phyloP scores from a whole-genome alignment of 1,140 invertebrate genomes.

The Xylocopa sonorina region DNA sequence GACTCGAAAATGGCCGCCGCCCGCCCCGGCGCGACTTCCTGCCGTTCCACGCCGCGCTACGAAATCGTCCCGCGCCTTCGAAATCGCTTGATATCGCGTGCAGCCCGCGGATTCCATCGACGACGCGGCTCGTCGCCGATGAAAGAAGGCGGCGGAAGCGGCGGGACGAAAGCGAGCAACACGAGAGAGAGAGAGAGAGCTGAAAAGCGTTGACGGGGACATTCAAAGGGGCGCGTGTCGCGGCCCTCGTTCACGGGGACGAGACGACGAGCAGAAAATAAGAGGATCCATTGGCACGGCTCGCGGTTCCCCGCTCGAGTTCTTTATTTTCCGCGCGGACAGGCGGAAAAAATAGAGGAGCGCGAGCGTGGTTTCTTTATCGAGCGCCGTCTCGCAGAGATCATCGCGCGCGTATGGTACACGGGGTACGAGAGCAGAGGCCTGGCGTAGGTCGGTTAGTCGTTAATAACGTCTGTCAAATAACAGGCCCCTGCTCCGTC shows the following conservation, averaged over 20 bases:
- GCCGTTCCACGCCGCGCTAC: too few relatives aligned
- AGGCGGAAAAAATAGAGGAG: background rate
- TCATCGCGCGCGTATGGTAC: conserved; percentile 27
- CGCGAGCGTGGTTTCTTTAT: conserved; percentile 10
- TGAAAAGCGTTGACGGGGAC: conserved; percentile 50
- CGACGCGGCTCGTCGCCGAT: conserved; percentile 9
- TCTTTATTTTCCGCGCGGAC: conserved; percentile 27
- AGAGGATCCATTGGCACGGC: conserved; percentile 47
- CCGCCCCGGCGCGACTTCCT: too few relatives aligned
- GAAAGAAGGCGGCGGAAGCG: conserved; percentile 39
- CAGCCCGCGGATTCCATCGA: conserved; percentile 13
- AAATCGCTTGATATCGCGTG: conserved; percentile 1
- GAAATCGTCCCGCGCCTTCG: too few relatives aligned
- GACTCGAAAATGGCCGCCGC: conserved; percentile 1
- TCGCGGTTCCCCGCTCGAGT: conserved; percentile 8
- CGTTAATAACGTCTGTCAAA: conserved; percentile 47
- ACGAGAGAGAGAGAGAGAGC: conserved; percentile 11
- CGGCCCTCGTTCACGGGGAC: background rate
- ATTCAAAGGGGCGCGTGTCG: conserved; percentile 47
- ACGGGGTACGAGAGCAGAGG: too few relatives aligned
- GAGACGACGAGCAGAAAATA: conserved; percentile 42
- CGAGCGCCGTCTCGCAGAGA: conserved; percentile 10
- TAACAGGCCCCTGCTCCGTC: background rate
- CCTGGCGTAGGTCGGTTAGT: conserved; percentile 34
- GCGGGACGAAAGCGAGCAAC: conserved; percentile 20